Evolutionary conservation across 2,113 vertebrate genomes (phyloP), one percentile per base, ranked within the genome.

Genomic region (Lichenostomus cassidix): DNA sequence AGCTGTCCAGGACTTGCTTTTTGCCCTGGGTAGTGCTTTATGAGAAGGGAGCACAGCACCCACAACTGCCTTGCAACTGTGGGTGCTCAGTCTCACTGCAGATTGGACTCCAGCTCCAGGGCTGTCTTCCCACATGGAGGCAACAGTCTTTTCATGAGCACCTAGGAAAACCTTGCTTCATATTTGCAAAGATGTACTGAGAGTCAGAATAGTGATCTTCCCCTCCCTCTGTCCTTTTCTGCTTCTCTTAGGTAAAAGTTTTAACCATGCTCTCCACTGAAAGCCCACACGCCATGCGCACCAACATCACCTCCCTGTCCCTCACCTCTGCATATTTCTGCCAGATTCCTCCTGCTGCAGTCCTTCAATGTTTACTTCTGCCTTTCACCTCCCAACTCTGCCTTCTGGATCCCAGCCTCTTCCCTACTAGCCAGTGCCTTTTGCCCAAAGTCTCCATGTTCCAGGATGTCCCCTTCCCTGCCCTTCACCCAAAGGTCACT

Each of bases 91-190:
- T 69, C 18, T 67, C 0, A 0, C 50, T 80, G 62, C 15, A 83
- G 41, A 23, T 13, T 1, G 0, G 41, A 41, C 47, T 80, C 28
- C 59, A 74, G 41, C 19, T 69, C 64, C 39, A 46, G 1, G 49
- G n/a, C 21, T 86, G 49, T n/a, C 59, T 87, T 81, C 58, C 16
- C 10, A 24, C 7, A 19, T 0, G 7, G 14, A 64, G 39, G 21
- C 20, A 64, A 42, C 5, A 0, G 20, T 73, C 15, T 50, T 55
- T 50, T 44, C 29, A 18, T 0, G 0, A 71, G 23, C 44, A 64
- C 7, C 16, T 13, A 13, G 33, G 11, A 76, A 75, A 81, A 50
- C 21, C 9, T 47, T 68, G 15, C 29, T 55, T 64, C 5, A 2
- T 39, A 10, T 46, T 62, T 53, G 60, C n/a, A 62, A 73, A 82